These are phyloP conservation scores for Drosophila ficusphila DNA, from an alignment of 1,140 invertebrate genomes.

Conservation along the genomic window DNA sequence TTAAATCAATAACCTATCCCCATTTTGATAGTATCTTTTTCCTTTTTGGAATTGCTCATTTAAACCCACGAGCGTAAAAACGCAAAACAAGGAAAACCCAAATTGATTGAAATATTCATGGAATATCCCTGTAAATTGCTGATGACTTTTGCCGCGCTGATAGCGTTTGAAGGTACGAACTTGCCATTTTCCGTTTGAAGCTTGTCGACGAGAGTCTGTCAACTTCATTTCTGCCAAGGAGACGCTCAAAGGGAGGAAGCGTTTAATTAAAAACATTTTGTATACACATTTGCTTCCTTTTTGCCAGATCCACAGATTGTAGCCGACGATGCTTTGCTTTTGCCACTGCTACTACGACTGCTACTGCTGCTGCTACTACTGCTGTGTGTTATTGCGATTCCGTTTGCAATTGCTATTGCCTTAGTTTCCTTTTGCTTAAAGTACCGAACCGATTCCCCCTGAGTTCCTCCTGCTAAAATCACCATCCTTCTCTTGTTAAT, in stretches of 20 bases:
- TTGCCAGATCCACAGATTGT: conserved; percentile 41
- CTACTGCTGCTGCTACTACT: conserved; percentile 7
- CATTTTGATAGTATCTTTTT: too few species aligned
- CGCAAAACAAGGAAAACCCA: background rate
- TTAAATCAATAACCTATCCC: too few species aligned
- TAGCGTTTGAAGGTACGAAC: conserved; percentile 2
- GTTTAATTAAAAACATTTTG: conserved; percentile 83
- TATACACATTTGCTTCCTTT: conserved; percentile 80
- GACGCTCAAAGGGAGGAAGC: conserved; percentile 54
- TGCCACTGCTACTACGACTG: conserved; percentile 5
- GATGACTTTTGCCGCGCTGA: conserved; percentile 28
- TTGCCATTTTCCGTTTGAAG: conserved; percentile 15
- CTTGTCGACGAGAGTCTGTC: conserved; percentile 18
- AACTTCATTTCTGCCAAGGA: conserved; percentile 24
- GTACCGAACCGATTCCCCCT: background rate
- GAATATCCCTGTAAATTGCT: conserved; percentile 33
- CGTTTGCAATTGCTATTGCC: conserved; percentile 75
- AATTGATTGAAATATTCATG: conserved; percentile 52
- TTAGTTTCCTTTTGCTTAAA: conserved; percentile 40
- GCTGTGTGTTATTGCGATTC: conserved; percentile 71
- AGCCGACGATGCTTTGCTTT: conserved; percentile 10
- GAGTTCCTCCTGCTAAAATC: conserved; percentile 11
- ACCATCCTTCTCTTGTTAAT: conserved; percentile 66
- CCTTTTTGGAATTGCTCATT: background rate
- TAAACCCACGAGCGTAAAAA: background rate